Evolutionary conservation across 2,797 vertebrate genomes (phyloP), one percentile per base, ranked within the genome.

Genomic region (Syngnathus rostellatus): DNA sequence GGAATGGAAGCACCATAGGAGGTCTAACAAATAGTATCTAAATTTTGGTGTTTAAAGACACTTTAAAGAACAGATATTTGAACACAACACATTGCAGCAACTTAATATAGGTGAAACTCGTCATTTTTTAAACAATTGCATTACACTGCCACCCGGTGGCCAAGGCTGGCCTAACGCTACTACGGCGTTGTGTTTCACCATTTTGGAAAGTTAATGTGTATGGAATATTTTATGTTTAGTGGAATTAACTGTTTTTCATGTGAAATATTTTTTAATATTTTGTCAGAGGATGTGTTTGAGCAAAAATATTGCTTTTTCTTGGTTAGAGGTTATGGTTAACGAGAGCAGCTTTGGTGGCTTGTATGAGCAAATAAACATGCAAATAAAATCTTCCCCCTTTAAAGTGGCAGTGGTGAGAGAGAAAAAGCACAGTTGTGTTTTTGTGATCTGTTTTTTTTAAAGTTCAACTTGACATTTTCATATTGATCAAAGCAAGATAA

Each of bases 391-490:
- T 38, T 39, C 8, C 31, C 11, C 25, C 23, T 31, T 31, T 31
- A 11, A 55, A 23, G 54, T 19, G 1, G 9, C 8, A 40, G 4
- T 8, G 14, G 9, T 5, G 16, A 5, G 46, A 48, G 46, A 17
- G 46, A 17, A n/a, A 39, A 59, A 39, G n/a, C 31, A 11, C 16
- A 40, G 17, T 59, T 40, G 37, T 40, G 17, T 6, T 17, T 57
- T 6, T 57, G 10, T 17, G 55, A 6, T 57, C 8, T 57, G 55
- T 37, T 25, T 59, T 12, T 10, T 19, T 38, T 19, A 3, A 39
- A 3, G 37, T n/a, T 61, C 59, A 61, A 40, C 39, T 59, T 61
- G 38, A 41, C 59, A 61, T 61, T 62, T 9, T 62, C 21, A 16
- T 46, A 62, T 46, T 25, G 60, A 62, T 62, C 21, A 45, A 45